A percentile compares a stretch with the other conserved stretches of the same genome.
These are phyloP conservation scores for Allolobophora icterica DNA, from an alignment of 2,888 invertebrate species.

Conservation along the genomic window DNA sequence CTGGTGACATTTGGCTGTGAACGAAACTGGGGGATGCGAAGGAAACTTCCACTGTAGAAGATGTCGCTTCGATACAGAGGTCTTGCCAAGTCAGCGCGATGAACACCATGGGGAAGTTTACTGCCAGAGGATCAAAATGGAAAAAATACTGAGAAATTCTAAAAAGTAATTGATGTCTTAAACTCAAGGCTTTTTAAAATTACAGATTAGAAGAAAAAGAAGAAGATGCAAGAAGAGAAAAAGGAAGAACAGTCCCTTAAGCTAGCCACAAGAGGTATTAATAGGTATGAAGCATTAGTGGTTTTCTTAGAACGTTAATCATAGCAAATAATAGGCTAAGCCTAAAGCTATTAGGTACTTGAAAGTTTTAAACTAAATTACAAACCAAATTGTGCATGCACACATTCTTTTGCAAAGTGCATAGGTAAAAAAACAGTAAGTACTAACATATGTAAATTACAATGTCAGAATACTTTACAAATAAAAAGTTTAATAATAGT, in stretches of 20 bases:
- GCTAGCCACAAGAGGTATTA: not conserved
- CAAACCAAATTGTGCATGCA: not conserved
- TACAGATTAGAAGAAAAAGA: not conserved
- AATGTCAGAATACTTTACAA: too few species aligned
- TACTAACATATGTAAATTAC: too few species aligned
- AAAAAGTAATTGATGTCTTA: not conserved
- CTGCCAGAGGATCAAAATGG: not conserved
- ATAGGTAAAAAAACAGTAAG: too few species aligned
- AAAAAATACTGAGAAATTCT: not conserved
- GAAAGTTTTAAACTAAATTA: not conserved
- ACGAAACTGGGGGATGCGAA: slow-evolving; percentile 82
- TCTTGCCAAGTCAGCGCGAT: slow-evolving; percentile 66
- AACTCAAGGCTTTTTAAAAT: not conserved
- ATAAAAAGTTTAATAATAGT: not conserved
- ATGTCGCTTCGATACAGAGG: slow-evolving; percentile 94
- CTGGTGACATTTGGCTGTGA: slow-evolving; percentile 81
- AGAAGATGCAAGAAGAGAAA: too few species aligned
- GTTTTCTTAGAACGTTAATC: not conserved
- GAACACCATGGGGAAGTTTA: slow-evolving; percentile 41
- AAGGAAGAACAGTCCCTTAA: too few species aligned
- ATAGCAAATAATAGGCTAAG: not conserved
- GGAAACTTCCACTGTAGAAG: slow-evolving; percentile 94
- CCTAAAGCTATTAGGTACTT: not conserved
- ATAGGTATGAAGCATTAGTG: not conserved
- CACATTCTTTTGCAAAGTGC: too few species aligned